phyloP scores from a whole-genome alignment of 2,113 vertebrate species.

The Rostratula benghalensis region DNA sequence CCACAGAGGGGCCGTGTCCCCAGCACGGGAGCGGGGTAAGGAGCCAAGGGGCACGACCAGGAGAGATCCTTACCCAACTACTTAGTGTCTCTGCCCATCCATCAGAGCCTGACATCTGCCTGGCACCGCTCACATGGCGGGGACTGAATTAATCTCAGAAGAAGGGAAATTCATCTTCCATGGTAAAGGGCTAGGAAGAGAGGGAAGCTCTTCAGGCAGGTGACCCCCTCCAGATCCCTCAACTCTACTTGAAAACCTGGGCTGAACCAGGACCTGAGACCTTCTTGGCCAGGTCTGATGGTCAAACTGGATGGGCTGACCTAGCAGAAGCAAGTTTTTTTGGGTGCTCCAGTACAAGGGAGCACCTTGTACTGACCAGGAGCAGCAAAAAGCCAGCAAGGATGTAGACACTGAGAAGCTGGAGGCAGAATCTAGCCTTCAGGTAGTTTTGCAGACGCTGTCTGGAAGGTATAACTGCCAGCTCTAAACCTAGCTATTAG shows the following conservation, averaged over 20 bases:
- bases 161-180: neutral
- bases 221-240: neutral
- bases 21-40: neutral
- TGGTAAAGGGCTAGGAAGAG: neutral
- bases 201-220: neutral
- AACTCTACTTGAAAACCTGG: neutral
- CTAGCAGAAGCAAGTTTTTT: neutral
- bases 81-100: neutral
- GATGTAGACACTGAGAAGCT: neutral
- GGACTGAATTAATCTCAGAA: neutral
- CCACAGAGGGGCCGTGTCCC: neutral
- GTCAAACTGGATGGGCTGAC: neutral
- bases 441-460: neutral
- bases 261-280: neutral
- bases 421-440: neutral
- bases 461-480: slow-evolving; percentile 37
- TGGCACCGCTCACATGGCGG: neutral
- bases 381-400: neutral
- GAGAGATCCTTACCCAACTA: neutral
- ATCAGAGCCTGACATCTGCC: neutral
- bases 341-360: neutral
- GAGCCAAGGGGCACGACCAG: neutral
- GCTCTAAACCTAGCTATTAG: slow-evolving; percentile 37
- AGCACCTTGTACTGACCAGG: neutral
- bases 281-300: neutral